Base-by-base conservation (phyloP, 1,140 invertebrate species). In the Heterodera schachtii region DNA sequence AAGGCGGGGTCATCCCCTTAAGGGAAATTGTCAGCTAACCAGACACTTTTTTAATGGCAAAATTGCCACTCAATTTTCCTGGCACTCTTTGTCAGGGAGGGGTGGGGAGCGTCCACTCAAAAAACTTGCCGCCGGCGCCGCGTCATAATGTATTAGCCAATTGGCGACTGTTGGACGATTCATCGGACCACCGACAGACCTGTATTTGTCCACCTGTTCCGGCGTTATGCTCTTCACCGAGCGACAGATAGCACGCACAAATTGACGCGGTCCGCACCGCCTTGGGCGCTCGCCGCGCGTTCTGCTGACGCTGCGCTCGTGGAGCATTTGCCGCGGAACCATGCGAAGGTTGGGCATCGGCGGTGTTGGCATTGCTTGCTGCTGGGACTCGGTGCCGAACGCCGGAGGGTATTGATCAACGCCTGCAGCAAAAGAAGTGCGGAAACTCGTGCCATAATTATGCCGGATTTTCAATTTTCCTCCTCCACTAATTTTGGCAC, bases 191-290 rank as follows among this genome's bases (percentile, higher is more conserved):
- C 57, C 57, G 16, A 11, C 79, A 57, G 5, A 74, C 81, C 81
- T 84, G 77, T 84, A 84, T 75, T 84, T 87, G 80, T 88, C 86
- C n/a, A 89, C 80, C 31, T 69, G 86, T 41, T 88, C 85, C 19
- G 83, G 83, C n/a, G 79, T 66, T 46, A 82, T 83, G 41, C 44
- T 75, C 47, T 60, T 85, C 84, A 66, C 78, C 13, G 80, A 52
- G 76, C 11, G 44, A n/a, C 69, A 71, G 8, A 11, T 13, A 21
- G 41, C 69, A n/a, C 69, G 69, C 69, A 71, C n/a, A 13, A 43
- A 71, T 44, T 78, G 77, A 13, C 31, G 31, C 60, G 70, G n/a
- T 11, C 77, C 70, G 47, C 57, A 47, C 31, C 64, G 70, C 5
- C 47, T 19, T 21, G 47, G 67, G 60, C 60, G 60, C 60, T 66